Conservation (phyloP, 1,140 invertebrate genomes). For the Agraylea sexmaculata region DNA sequence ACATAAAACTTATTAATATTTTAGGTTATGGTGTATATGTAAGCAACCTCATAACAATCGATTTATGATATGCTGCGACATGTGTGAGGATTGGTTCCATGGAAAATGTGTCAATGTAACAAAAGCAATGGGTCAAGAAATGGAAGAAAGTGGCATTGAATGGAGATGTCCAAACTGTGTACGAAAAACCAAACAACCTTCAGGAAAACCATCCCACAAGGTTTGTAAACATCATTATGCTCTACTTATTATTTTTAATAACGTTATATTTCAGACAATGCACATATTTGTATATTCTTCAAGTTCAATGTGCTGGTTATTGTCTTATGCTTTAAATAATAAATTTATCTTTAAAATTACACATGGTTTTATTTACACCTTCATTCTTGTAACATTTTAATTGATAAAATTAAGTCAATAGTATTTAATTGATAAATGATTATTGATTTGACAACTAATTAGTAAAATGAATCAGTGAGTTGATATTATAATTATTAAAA, state of each 20-base stretch:
- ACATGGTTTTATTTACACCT: too few species aligned
- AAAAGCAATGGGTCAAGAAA: slow-evolving; percentile 77
- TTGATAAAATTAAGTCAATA: too few species aligned
- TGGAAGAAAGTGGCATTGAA: slow-evolving; percentile 79
- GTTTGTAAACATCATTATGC: slow-evolving; percentile 8
- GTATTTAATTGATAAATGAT: too few species aligned
- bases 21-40: slow-evolving; percentile 84
- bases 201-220: slow-evolving; percentile 22
- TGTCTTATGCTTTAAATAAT: too few species aligned
- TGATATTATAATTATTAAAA: too few species aligned
- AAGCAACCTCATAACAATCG: slow-evolving; percentile 89
- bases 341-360: too few species aligned
- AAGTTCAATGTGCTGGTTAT: too few species aligned
- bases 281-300: too few species aligned
- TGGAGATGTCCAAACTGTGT: slow-evolving; percentile 84
- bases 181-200: slow-evolving; percentile 49
- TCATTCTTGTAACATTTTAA: too few species aligned
- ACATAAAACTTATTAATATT: neutral
- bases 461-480: too few species aligned
- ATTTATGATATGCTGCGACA: slow-evolving; percentile 97
- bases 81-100: slow-evolving; percentile 95
- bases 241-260: neutral
- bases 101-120: slow-evolving; percentile 91
- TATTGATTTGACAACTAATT: too few species aligned
- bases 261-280: too few species aligned